These are phyloP conservation scores for Alosa alosa DNA, from an alignment of 2,113 vertebrate genomes.

Conservation along the genomic window DNA sequence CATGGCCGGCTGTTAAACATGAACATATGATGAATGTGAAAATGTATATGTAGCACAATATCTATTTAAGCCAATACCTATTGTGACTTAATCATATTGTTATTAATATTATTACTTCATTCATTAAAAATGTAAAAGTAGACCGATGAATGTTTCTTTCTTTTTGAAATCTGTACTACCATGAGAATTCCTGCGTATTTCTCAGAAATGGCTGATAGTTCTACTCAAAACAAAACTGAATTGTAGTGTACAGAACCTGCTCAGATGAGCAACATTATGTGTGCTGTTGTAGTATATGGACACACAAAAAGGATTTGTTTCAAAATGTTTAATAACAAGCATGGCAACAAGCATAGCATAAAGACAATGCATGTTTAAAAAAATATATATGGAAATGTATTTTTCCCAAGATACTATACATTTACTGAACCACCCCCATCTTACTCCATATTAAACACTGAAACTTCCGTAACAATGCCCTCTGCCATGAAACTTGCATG, in stretches of 20 bases:
- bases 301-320: constrained; percentile 41
- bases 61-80: not conserved
- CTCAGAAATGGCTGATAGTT: not conserved
- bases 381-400: constrained; percentile 73
- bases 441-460: constrained; percentile 64
- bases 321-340: constrained; percentile 70
- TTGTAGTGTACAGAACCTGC: not conserved
- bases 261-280: too few species aligned
- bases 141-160: not conserved
- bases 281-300: not conserved
- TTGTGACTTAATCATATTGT: not conserved
- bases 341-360: constrained; percentile 63
- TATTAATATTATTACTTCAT: not conserved
- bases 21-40: not conserved
- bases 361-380: constrained; percentile 70
- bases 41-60: not conserved
- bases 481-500: constrained; percentile 14
- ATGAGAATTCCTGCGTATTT: not conserved
- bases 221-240: not conserved
- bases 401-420: constrained; percentile 64
- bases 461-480: constrained; percentile 40
- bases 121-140: not conserved
- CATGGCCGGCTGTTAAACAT: too few species aligned
- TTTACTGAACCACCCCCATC: constrained; percentile 53
- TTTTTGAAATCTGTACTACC: not conserved